Percentiles rank a stretch among this genome's conserved stretches.
Evolutionary conservation across 2,888 invertebrate species (phyloP).

Genomic region (Epinotia nisella): DNA sequence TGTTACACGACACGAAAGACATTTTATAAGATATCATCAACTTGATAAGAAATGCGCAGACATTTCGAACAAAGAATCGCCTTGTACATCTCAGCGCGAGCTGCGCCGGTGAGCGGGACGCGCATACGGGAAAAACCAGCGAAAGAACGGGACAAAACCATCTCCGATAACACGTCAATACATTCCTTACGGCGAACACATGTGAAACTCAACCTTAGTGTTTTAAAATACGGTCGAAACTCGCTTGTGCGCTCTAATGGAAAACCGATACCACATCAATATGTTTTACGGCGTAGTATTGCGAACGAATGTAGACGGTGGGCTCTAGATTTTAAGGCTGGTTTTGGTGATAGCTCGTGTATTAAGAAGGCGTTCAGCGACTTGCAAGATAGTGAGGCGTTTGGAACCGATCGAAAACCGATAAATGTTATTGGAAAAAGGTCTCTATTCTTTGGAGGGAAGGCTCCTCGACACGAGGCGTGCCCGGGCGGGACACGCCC

Average conservation of each 20-base stretch:
- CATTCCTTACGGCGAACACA: slow-evolving; percentile 73
- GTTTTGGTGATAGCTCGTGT: slow-evolving; percentile 57
- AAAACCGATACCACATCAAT: slow-evolving; percentile 85
- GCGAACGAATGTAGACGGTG: slow-evolving; percentile 62
- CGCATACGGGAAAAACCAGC: slow-evolving; percentile 66
- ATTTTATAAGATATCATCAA: slow-evolving; percentile 42
- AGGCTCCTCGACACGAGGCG: slow-evolving; percentile 74
- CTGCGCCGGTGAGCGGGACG: slow-evolving; percentile 78
- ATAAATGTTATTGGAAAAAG: slow-evolving; percentile 80
- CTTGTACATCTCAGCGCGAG: slow-evolving; percentile 75
- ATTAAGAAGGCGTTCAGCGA: slow-evolving; percentile 84
- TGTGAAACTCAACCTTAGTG: slow-evolving; percentile 60
- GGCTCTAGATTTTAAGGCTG: slow-evolving; percentile 58
- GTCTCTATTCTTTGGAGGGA: slow-evolving; percentile 74
- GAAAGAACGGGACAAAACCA: slow-evolving; percentile 75
- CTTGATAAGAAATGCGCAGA: slow-evolving; percentile 79
- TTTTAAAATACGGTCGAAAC: slow-evolving; percentile 56
- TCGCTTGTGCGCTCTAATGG: slow-evolving; percentile 69
- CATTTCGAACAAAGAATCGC: slow-evolving; percentile 66
- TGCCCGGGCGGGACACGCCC: slow-evolving; percentile 77
- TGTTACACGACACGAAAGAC: slow-evolving; percentile 34
- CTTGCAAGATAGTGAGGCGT: slow-evolving; percentile 84
- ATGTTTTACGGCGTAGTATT: slow-evolving; percentile 71
- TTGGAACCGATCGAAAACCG: slow-evolving; percentile 80
- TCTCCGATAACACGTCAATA: slow-evolving; percentile 85